phyloP scores from a whole-genome alignment of 2,888 invertebrate genomes.

The Nineta flava region DNA sequence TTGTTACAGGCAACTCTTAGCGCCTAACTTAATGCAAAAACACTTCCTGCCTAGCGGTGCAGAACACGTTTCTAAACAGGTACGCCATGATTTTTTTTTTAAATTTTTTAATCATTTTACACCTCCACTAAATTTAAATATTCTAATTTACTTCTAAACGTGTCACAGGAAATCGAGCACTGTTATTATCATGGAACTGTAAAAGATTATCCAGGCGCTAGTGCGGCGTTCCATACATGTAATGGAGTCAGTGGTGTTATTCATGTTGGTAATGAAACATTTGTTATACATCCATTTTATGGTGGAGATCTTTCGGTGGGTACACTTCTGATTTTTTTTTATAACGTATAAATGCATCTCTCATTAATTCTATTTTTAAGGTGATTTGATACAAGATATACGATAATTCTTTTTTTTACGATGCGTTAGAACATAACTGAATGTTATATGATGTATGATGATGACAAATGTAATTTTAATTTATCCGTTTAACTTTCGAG shows the following conservation, averaged over 20 bases:
- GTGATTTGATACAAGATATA: not conserved
- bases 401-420: not conserved
- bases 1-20: slow-evolving; percentile 74
- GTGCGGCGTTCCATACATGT: slow-evolving; percentile 95
- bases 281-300: slow-evolving; percentile 94
- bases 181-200: slow-evolving; percentile 98
- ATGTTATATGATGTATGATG: too few species aligned
- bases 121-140: not conserved
- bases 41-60: slow-evolving; percentile 76
- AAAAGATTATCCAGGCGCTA: slow-evolving; percentile 90
- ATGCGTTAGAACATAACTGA: not conserved
- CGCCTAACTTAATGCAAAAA: slow-evolving; percentile 82
- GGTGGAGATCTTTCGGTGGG: slow-evolving; percentile 94
- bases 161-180: slow-evolving; percentile 81
- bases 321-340: slow-evolving; percentile 20
- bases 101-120: not conserved
- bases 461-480: too few species aligned
- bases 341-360: slow-evolving; percentile 1
- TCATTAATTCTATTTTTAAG: not conserved
- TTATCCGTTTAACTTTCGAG: too few species aligned
- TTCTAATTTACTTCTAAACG: not conserved
- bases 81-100: slow-evolving; percentile 22
- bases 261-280: slow-evolving; percentile 94
- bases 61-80: slow-evolving; percentile 67
- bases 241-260: slow-evolving; percentile 96